Evolutionary conservation across 2,113 vertebrate species (phyloP), one percentile per base, ranked within the genome.

Genomic region (Triplophysa tibetana): DNA sequence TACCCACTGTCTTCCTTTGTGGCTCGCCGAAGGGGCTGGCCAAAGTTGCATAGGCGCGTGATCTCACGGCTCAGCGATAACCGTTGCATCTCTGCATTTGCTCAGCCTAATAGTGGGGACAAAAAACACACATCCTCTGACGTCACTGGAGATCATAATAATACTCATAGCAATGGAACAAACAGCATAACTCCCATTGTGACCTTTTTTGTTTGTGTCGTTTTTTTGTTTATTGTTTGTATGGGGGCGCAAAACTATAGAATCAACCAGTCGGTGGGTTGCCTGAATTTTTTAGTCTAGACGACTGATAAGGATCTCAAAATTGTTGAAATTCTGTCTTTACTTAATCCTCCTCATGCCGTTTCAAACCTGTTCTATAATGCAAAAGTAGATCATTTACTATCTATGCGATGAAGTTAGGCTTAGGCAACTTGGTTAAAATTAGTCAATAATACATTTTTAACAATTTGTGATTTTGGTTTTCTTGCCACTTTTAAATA

Each of bases 1-100:
- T 89, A 88, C 89, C 90, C 87, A 81, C 87, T 80, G 85, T 86
- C 91, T 91, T 92, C 90, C 91, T 93, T 82, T 88, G 89, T 85
- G 88, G 90, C 90, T 84, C 85, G 88, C 83, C 87, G 13, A 65
- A 83, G 87, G 88, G 90, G 89, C 85, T 84, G 88, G 82, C 86
- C 87, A 77, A 65, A 52, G 70, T 78, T 75, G 29, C 70, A 52
- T 19, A 70, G 54, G 61, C 24, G 21, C 38, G 72, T 69, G 38
- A 80, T 65, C 75, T 54, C 48, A 77, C 19, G 23, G 41, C 73
- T 23, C 13, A 63, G 41, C 26, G 17, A 63, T 62, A 17, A 38
- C n/a, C 64, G 78, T 52, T 64, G 48, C 82, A 75, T 70, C 50
- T 63, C 56, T 9, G 43, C 65, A 13, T 72, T 23, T 48, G 60